These are phyloP conservation scores for Harpalus rufipes DNA, from an alignment of 2,888 invertebrate species.

Conservation along the genomic window DNA sequence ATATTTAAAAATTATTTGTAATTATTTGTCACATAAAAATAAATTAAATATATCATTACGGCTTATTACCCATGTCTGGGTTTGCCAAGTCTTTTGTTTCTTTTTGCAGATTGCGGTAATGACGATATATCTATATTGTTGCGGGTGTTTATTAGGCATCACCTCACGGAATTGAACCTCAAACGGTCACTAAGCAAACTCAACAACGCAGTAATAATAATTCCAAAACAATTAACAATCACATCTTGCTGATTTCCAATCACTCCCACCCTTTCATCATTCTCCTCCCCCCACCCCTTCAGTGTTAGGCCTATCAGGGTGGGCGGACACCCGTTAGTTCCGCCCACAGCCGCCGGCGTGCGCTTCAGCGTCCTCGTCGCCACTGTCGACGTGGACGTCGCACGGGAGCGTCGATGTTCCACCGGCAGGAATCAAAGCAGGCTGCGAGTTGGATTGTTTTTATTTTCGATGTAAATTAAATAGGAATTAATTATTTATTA, in stretches of 20 bases:
- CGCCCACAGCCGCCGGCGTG: conserved; percentile 59
- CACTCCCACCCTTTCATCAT: neutral
- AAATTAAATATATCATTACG: too few relatives aligned
- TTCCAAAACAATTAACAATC: neutral
- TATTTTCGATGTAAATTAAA: neutral
- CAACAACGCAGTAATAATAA: neutral
- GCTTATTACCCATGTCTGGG: too few relatives aligned
- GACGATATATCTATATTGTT: too few relatives aligned
- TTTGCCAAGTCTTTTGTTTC: too few relatives aligned
- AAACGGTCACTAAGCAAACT: neutral
- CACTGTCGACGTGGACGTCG: conserved; percentile 9
- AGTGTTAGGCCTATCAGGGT: conserved; percentile 57
- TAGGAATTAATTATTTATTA: neutral
- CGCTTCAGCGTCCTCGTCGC: conserved; percentile 9
- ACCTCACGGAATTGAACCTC: neutral
- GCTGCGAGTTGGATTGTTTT: neutral
- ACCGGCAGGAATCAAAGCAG: neutral
- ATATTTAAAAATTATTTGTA: too few relatives aligned
- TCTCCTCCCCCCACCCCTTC: neutral
- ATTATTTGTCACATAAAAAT: too few relatives aligned
- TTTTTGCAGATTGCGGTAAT: neutral
- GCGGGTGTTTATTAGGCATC: neutral
- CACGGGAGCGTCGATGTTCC: neutral
- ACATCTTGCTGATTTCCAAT: conserved; percentile 11
- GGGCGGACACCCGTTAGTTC: conserved; percentile 57